Evolutionary conservation across 1,140 invertebrate genomes (phyloP).

Genomic region (Drosophila watanabei): DNA sequence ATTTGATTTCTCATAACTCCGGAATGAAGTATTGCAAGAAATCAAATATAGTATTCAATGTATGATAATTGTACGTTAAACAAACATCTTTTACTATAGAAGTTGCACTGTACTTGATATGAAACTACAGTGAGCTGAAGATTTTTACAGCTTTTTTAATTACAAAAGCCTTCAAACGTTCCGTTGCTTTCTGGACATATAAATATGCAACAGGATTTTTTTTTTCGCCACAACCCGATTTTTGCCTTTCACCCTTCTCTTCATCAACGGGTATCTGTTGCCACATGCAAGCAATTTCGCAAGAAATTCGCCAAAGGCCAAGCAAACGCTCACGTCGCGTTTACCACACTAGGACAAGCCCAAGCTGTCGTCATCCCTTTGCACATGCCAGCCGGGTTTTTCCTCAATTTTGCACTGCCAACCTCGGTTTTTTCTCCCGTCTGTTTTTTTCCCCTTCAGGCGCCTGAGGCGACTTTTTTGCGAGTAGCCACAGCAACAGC

Average conservation of each 20-base stretch:
- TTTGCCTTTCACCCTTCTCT: neutral
- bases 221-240: constrained; percentile 6
- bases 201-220: constrained; percentile 65
- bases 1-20: too few species aligned
- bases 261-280: neutral
- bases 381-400: constrained; percentile 36
- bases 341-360: constrained; percentile 41
- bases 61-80: neutral
- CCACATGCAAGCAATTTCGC: constrained; percentile 35
- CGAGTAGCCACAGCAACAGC: constrained; percentile 48
- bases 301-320: constrained; percentile 55
- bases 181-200: constrained; percentile 31
- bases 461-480: constrained; percentile 35
- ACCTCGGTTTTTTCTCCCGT: neutral
- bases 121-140: neutral
- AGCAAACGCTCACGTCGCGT: constrained; percentile 38
- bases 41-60: too few species aligned
- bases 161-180: constrained; percentile 58
- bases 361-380: constrained; percentile 43
- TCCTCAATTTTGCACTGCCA: constrained; percentile 41
- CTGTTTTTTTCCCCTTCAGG: neutral
- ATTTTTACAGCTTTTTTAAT: constrained; percentile 59
- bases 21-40: too few species aligned
- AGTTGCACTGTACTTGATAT: neutral
- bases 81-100: too few species aligned